phyloP scores from a whole-genome alignment of 2,113 vertebrate genomes.

The Megaceryle torquata region DNA sequence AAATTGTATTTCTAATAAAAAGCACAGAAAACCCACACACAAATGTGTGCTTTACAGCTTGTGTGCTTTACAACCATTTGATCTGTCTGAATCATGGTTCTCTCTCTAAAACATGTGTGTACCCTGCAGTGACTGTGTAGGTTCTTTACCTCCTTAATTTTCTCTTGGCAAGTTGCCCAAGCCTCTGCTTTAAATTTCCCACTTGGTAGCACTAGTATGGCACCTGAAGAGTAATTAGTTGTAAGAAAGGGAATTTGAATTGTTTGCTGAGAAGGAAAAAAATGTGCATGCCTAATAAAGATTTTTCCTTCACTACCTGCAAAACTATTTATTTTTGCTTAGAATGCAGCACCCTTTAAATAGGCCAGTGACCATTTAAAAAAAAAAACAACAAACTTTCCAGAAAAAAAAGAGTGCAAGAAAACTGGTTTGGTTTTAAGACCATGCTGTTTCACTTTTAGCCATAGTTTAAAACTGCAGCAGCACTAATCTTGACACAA shows the following conservation, averaged over 20 bases:
- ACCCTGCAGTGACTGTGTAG: constrained; percentile 24
- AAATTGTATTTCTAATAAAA: not conserved
- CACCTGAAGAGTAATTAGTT: constrained; percentile 58
- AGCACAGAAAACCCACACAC: not conserved
- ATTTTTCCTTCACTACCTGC: constrained; percentile 52
- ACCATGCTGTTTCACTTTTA: not conserved
- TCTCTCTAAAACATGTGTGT: constrained; percentile 25
- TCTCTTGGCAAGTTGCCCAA: constrained; percentile 54
- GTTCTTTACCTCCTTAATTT: constrained; percentile 59
- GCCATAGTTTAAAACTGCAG: not conserved
- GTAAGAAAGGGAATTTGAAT: constrained; percentile 60
- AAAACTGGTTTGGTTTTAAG: not conserved
- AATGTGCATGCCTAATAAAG: constrained; percentile 44
- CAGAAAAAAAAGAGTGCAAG: not conserved
- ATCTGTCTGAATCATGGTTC: not conserved
- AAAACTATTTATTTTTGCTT: constrained; percentile 38
- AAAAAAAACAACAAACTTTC: too few relatives aligned
- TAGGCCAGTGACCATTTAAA: not conserved
- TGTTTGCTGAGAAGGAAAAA: constrained; percentile 55
- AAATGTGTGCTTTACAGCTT: not conserved
- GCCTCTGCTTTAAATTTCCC: constrained; percentile 55
- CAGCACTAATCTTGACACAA: not conserved
- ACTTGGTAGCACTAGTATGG: constrained; percentile 50
- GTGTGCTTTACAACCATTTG: not conserved
- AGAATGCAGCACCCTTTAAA: constrained; percentile 19